Percentiles rank a stretch among this genome's conserved stretches.
Evolutionary conservation across 2,888 invertebrate genomes (phyloP).

Genomic region (Aplocera efformata): DNA sequence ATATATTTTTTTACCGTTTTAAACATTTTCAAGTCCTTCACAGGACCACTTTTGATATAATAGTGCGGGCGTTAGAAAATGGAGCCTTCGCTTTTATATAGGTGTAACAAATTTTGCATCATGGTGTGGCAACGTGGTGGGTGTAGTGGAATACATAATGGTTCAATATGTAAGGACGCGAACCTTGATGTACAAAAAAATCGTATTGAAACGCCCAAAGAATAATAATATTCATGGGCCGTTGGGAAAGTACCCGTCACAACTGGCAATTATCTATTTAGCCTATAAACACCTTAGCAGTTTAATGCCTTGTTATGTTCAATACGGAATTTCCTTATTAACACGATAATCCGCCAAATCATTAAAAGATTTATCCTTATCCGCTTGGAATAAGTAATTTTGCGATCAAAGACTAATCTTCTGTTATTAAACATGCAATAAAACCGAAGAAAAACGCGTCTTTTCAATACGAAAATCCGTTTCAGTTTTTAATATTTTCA

Average conservation of each 20-base stretch:
- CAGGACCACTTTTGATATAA: constrained; percentile 58
- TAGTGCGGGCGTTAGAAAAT: constrained; percentile 72
- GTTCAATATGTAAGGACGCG: constrained; percentile 71
- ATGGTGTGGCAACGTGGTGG: constrained; percentile 68
- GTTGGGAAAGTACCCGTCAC: constrained; percentile 60
- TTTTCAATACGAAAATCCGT: too few relatives aligned
- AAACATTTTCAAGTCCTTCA: constrained; percentile 57
- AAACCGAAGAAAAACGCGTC: too few relatives aligned
- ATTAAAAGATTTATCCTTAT: too few relatives aligned
- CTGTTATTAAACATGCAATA: too few relatives aligned
- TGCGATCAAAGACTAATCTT: too few relatives aligned
- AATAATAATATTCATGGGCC: constrained; percentile 70
- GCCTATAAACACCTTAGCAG: constrained; percentile 35
- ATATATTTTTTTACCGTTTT: constrained; percentile 49
- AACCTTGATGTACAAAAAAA: constrained; percentile 77
- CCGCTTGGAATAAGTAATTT: too few relatives aligned
- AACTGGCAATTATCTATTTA: constrained; percentile 42
- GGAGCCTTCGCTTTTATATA: constrained; percentile 73
- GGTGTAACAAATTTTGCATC: constrained; percentile 79
- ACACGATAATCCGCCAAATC: too few relatives aligned
- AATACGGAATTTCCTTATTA: constrained; percentile 5
- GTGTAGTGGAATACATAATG: constrained; percentile 75
- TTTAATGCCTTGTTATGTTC: constrained; percentile 12
- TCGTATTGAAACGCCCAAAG: constrained; percentile 71
- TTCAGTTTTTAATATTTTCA: too few relatives aligned